Evolutionary conservation across 2,113 vertebrate genomes (phyloP).

Genomic region (Grammomys dolichurus): DNA sequence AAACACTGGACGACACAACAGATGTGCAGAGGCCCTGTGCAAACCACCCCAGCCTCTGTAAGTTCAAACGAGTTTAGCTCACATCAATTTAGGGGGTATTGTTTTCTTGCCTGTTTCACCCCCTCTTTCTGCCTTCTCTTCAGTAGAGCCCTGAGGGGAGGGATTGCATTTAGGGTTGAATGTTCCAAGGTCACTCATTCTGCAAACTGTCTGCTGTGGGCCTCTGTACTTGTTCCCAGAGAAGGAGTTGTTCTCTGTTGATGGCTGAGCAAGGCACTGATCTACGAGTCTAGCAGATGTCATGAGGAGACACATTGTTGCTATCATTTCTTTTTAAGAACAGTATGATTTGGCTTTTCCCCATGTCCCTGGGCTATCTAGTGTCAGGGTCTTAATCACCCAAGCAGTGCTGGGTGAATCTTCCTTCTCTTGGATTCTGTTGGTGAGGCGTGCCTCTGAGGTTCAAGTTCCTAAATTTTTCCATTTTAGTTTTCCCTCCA

Average conservation of each 20-base stretch:
- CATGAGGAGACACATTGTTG: neutral
- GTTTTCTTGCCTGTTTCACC: neutral
- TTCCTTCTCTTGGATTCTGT: neutral
- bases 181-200: neutral
- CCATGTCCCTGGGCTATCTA: neutral
- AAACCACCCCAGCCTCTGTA: neutral
- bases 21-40: neutral
- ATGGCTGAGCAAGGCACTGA: neutral
- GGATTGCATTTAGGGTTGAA: neutral
- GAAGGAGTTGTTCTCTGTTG: neutral
- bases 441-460: neutral
- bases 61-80: neutral
- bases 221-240: neutral
- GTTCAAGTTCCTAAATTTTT: neutral
- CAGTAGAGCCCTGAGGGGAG: neutral
- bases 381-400: neutral
- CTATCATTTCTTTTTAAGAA: neutral
- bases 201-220: neutral
- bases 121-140: neutral
- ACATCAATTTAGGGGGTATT: neutral
- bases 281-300: neutral
- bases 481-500: neutral
- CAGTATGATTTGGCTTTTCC: neutral
- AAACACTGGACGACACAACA: neutral
- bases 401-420: neutral